Evolutionary conservation across 1,140 invertebrate species (phyloP).

Genomic region (Glossosoma conforme): DNA sequence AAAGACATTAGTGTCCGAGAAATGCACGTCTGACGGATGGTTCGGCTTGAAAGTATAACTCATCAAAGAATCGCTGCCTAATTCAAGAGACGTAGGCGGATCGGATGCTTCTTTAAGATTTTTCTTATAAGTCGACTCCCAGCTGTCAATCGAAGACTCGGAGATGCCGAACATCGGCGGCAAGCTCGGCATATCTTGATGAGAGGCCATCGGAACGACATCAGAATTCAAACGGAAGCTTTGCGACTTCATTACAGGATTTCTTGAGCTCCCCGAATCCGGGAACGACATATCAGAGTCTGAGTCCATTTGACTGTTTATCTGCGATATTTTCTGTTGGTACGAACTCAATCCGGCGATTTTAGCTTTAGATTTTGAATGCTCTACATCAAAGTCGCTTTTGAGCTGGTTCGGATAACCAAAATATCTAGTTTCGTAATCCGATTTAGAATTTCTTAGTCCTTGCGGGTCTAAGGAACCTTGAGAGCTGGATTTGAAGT

Average conservation of each 20-base stretch:
- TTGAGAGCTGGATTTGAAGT: constrained; percentile 27
- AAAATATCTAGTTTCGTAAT: constrained; percentile 24
- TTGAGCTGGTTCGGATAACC: constrained; percentile 20
- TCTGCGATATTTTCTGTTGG: constrained; percentile 45
- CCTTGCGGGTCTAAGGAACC: constrained; percentile 21
- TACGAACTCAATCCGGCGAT: constrained; percentile 50
- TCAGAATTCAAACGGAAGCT: constrained; percentile 59
- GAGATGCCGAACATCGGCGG: constrained; percentile 49
- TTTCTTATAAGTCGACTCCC: constrained; percentile 49
- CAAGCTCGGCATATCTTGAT: constrained; percentile 48
- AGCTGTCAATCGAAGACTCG: constrained; percentile 48
- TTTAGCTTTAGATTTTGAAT: constrained; percentile 39
- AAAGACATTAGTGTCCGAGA: constrained; percentile 38
- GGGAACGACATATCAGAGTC: constrained; percentile 35
- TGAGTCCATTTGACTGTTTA: constrained; percentile 23
- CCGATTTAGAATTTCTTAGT: constrained; percentile 19
- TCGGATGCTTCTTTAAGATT: constrained; percentile 35
- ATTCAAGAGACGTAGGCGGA: constrained; percentile 21
- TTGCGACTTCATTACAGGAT: constrained; percentile 58
- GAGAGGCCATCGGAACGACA: constrained; percentile 40
- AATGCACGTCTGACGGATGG: constrained; percentile 34
- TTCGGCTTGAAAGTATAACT: constrained; percentile 23
- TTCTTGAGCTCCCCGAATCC: constrained; percentile 44
- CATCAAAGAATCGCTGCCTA: constrained; percentile 26
- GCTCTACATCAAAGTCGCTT: constrained; percentile 30